Evolutionary conservation across 1,140 invertebrate species (phyloP), one percentile per base, ranked within the genome.

Genomic region (Macrosteles quadrilineatus): DNA sequence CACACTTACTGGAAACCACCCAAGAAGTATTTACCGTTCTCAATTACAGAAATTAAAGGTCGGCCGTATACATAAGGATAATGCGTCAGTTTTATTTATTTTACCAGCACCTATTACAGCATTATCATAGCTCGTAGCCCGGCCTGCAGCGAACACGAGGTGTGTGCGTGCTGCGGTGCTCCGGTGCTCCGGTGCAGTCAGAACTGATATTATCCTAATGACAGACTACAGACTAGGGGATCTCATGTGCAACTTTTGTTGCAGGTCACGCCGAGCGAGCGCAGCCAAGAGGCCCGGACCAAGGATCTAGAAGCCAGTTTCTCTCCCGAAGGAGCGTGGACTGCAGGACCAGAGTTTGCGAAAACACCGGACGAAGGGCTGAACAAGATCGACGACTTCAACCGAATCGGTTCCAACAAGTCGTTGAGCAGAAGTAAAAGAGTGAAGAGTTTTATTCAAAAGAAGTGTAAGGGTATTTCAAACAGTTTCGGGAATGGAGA

Each of bases 361-460:
- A 59, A 29, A n/a, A 25, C 55, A 21, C 55, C 55, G 6, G 55
- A 59, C 25, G 55, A 59, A 29, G 55, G 55, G 23, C 25, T 59
- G 27, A 59, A 59, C 55, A 59, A 25, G 23, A 25, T 59, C 21
- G 55, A 59, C 55, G 55, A 59, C 43, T 69, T 69, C 36, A 31
- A 69, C 19, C 9, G 59, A 59, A 59, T 69, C 23, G 50, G 50
- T 50, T 59, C 53, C 23, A 59, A 57, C 21, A 69, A 62, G 40
- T 40, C 30, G 4, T 25, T 81, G 72, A 83, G 81, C 71, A 82
- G 79, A 71, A 77, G 80, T 9, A 81, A 81, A 69, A 77, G 80
- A 23, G 80, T 83, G n/a, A 83, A 82, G 71, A 83, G 75, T 71
- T 83, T 59, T 23, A 59, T 83, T 72, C 75, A 83, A 67, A 79